phyloP scores from a whole-genome alignment of 1,140 invertebrate genomes.

The Zelostemma sp. region DNA sequence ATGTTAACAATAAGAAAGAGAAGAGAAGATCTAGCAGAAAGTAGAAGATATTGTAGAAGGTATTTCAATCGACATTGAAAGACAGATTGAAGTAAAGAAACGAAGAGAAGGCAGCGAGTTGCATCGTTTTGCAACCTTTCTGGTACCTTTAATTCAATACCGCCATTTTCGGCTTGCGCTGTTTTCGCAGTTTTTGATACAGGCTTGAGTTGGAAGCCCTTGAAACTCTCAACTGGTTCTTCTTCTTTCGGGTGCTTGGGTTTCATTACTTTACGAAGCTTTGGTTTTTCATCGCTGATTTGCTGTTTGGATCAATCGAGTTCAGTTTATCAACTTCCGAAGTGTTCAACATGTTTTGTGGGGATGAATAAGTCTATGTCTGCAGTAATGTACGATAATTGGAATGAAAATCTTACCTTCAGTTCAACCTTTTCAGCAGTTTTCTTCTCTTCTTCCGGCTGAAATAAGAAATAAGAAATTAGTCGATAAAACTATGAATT shows the following conservation, averaged over 20 bases:
- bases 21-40: too few relatives aligned
- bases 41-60: conserved; percentile 9
- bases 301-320: conserved; percentile 30
- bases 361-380: background rate
- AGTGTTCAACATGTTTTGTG: too few relatives aligned
- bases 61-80: conserved; percentile 10
- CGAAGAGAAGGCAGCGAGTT: conserved; percentile 24
- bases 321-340: too few relatives aligned
- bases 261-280: conserved; percentile 71
- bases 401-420: conserved; percentile 52
- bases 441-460: conserved; percentile 59
- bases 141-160: conserved; percentile 63
- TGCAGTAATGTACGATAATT: background rate
- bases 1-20: too few relatives aligned
- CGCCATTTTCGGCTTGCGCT: conserved; percentile 67
- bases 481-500: too few relatives aligned
- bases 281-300: conserved; percentile 43
- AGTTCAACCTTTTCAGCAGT: conserved; percentile 58
- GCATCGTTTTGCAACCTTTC: conserved; percentile 22
- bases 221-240: conserved; percentile 73
- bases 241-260: conserved; percentile 56
- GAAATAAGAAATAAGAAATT: conserved; percentile 20
- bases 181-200: conserved; percentile 65
- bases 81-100: conserved; percentile 27
- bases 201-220: conserved; percentile 75